Evolutionary conservation across 2,797 vertebrate species (phyloP).

Genomic region (Antennarius maculatus): DNA sequence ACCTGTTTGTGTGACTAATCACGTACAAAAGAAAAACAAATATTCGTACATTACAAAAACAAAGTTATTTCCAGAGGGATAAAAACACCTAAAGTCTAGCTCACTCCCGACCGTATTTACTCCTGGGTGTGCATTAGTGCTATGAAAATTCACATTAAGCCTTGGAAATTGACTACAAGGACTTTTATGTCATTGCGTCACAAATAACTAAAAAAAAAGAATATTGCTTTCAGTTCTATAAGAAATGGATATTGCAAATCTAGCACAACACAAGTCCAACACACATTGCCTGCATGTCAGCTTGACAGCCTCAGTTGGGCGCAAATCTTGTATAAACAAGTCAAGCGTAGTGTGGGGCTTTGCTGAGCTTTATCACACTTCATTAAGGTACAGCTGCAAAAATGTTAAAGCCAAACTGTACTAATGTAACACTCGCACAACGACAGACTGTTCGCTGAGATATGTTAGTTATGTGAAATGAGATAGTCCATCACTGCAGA

Average conservation of each 20-base stretch:
- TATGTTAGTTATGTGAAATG: background rate
- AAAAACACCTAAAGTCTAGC: too few relatives aligned
- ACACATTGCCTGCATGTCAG: constrained; percentile 23
- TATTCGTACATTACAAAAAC: too few relatives aligned
- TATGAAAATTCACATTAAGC: constrained; percentile 5
- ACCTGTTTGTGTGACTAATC: background rate
- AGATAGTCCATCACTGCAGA: constrained; percentile 5
- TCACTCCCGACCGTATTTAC: background rate
- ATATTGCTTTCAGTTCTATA: background rate
- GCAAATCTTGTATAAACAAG: constrained; percentile 13
- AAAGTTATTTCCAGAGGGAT: too few relatives aligned
- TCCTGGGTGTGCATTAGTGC: background rate
- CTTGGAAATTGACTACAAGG: constrained; percentile 4
- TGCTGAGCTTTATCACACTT: constrained; percentile 15
- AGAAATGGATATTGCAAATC: background rate
- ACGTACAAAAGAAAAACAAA: background rate
- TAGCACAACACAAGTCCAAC: constrained; percentile 40
- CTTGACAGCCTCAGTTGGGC: constrained; percentile 6
- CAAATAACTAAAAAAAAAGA: constrained; percentile 6
- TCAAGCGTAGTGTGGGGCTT: background rate
- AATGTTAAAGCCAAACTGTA: constrained; percentile 12
- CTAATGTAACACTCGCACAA: constrained; percentile 17
- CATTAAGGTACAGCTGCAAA: constrained; percentile 26
- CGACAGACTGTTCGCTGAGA: background rate
- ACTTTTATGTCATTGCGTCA: constrained; percentile 3